phyloP scores from a whole-genome alignment of 2,113 vertebrate species.

The Xenotilapia flavipinnis region DNA sequence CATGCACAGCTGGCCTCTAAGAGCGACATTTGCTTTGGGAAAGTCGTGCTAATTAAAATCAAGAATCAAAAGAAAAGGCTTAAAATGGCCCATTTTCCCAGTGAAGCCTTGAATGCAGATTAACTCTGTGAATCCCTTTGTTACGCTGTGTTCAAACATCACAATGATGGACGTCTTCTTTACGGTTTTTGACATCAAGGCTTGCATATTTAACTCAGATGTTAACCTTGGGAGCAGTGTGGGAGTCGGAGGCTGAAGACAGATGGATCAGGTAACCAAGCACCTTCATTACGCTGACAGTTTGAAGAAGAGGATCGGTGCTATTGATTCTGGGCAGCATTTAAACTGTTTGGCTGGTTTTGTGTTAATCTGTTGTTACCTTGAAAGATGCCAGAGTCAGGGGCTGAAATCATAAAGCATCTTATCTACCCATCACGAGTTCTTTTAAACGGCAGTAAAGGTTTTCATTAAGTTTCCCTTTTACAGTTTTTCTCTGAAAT shows the following conservation, averaged over 20 bases:
- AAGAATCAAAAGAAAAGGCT: constrained; percentile 3
- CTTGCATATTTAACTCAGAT: background rate
- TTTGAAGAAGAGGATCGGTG: background rate
- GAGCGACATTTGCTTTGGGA: background rate
- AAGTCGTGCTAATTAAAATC: constrained; percentile 19
- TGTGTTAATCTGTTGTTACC: background rate
- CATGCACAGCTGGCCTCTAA: background rate
- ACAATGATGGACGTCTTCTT: background rate
- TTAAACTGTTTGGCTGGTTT: background rate
- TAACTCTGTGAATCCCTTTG: background rate
- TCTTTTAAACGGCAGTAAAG: background rate
- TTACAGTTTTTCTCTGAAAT: background rate
- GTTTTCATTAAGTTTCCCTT: background rate
- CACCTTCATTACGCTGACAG: background rate
- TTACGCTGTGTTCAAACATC: background rate
- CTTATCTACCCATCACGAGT: background rate
- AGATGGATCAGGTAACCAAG: background rate
- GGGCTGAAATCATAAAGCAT: background rate
- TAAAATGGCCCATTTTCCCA: background rate
- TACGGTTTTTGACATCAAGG: background rate
- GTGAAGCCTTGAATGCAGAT: background rate
- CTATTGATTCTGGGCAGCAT: background rate
- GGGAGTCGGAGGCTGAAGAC: background rate
- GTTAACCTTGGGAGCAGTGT: background rate
- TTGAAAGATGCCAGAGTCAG: background rate